Conservation (phyloP, 2,797 vertebrate species). For the Sebastes trivittatus region DNA sequence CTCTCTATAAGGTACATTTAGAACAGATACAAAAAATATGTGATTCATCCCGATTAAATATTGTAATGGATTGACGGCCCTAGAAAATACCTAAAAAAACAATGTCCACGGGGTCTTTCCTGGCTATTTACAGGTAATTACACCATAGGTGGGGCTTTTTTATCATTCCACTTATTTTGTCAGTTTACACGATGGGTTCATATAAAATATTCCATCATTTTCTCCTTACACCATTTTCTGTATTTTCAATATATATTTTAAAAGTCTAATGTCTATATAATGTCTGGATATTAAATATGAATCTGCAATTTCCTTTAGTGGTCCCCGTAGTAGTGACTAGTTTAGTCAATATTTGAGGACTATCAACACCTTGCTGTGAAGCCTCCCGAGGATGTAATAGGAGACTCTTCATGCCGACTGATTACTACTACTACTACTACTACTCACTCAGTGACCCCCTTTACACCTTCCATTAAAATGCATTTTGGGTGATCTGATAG, state of each 20-base stretch:
- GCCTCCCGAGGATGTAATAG: not conserved
- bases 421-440: no score
- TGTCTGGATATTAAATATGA: not conserved
- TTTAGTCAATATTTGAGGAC: not conserved
- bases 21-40: no score
- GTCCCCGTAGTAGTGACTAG: not conserved
- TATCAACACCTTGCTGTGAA: not conserved
- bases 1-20: no score
- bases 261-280: not conserved
- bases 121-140: not conserved
- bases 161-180: not conserved
- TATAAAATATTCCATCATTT: not conserved
- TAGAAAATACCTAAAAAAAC: not conserved
- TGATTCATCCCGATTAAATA: not conserved
- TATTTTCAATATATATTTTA: not conserved
- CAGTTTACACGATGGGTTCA: not conserved
- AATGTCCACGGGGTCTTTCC: not conserved
- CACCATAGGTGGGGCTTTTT: not conserved
- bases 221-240: no score
- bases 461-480: no score
- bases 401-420: not conserved
- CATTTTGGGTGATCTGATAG: no score
- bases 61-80: no score
- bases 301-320: not conserved
- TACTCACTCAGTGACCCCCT: no score